Evolutionary conservation across 1,140 invertebrate species (phyloP).

Genomic region (Cataglyphis hispanica): DNA sequence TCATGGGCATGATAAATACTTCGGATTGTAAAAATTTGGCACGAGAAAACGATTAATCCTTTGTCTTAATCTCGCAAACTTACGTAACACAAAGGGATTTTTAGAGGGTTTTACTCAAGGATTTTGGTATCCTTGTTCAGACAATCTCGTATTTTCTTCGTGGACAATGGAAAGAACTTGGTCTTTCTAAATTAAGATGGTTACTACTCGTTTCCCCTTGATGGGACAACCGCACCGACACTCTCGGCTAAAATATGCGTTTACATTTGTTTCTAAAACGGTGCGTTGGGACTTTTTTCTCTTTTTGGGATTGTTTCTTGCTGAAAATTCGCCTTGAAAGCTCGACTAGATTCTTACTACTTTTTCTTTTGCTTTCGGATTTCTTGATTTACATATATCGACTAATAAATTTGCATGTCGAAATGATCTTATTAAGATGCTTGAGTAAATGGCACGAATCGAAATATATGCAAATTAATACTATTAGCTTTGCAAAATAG

Average conservation of each 20-base stretch:
- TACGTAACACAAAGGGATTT: not conserved
- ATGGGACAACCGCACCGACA: conserved; percentile 21
- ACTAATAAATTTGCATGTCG: not conserved
- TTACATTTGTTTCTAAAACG: conserved; percentile 22
- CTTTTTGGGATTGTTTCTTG: not conserved
- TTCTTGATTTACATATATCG: too few relatives aligned
- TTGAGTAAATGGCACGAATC: conserved; percentile 1
- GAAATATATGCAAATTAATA: conserved; percentile 16
- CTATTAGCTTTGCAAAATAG: conserved; percentile 15
- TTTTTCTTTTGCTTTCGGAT: not conserved
- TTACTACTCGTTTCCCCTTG: conserved; percentile 32
- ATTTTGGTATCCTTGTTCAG: not conserved
- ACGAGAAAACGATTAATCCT: not conserved
- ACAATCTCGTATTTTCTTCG: not conserved
- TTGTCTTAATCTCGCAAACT: conserved; percentile 6
- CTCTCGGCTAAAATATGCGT: conserved; percentile 26
- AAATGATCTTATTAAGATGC: not conserved
- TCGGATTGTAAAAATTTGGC: not conserved
- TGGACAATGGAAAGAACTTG: not conserved
- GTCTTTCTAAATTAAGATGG: conserved; percentile 21
- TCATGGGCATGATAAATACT: not conserved
- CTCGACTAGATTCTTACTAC: not conserved
- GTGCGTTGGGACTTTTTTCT: not conserved
- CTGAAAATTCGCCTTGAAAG: conserved; percentile 2
- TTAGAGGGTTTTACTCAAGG: not conserved